Conservation (phyloP, 1,140 invertebrate species). For the Forficula auricularia region DNA sequence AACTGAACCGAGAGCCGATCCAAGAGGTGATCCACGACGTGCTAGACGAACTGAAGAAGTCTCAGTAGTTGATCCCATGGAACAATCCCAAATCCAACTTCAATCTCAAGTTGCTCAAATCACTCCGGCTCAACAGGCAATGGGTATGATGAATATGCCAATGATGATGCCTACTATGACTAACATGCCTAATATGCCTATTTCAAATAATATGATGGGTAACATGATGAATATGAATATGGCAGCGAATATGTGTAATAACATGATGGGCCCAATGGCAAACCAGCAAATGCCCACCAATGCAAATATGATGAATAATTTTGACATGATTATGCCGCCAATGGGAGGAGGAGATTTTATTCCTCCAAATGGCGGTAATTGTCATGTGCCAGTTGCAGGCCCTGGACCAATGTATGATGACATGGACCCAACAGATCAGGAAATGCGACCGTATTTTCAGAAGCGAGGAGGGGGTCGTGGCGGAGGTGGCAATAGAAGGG, state of each 20-base stretch:
- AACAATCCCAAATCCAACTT: slow-evolving; percentile 26
- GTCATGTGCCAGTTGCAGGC: no score
- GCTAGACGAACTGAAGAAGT: slow-evolving; percentile 32
- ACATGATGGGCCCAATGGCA: no score
- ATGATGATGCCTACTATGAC: slow-evolving; percentile 18
- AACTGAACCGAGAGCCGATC: slow-evolving; percentile 26
- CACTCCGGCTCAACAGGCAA: slow-evolving; percentile 28
- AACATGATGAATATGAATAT: slow-evolving; percentile 22
- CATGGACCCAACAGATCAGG: no score
- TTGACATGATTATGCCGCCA: no score
- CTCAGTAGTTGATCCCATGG: slow-evolving; percentile 31
- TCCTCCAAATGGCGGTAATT: slow-evolving; percentile 15
- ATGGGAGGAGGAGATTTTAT: no score
- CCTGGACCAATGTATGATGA: no score
- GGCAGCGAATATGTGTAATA: no score
- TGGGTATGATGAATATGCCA: slow-evolving; percentile 18
- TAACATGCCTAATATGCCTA: slow-evolving; percentile 15
- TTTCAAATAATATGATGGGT: slow-evolving; percentile 25
- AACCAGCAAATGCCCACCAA: no score
- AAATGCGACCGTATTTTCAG: no score
- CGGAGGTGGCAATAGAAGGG: no score
- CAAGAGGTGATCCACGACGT: slow-evolving; percentile 36
- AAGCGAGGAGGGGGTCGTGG: no score
- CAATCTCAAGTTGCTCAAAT: slow-evolving; percentile 30
- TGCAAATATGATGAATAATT: no score